Base-by-base conservation (phyloP, 2,888 invertebrate genomes). In the Andrena dorsata region DNA sequence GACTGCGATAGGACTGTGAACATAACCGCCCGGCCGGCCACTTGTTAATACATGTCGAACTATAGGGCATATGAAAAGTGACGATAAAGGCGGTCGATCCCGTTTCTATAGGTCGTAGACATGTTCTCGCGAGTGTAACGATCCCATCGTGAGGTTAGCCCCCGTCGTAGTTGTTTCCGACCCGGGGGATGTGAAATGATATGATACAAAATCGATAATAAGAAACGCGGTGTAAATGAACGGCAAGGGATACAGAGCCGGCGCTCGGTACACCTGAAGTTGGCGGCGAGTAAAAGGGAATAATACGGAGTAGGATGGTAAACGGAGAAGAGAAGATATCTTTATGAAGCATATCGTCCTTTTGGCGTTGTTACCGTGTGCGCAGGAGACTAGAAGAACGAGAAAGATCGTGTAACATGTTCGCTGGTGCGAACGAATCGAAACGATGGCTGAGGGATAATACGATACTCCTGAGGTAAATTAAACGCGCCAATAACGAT, bases 381-480 rank as follows among this genome's bases (percentile, higher is more conserved):
- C 41, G 32, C 66, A 72, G 68, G 63, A 70, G 56, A 53, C 63
- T 60, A 74, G 65, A 74, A 69, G 68, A 65, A 82, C 66, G 71
- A 84, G 64, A 86, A 70, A 72, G 65, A 76, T 68, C 56, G 65
- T 79, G 66, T 77, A 92, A 86, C 77, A 96, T 96, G 96, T 96
- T 96, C 90, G 95, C 95, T 82, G 95, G 95, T 88, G 95, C 95
- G 91, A 92, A 94, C 77, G 95, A 96, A 83, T 95, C 95, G 65
- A 94, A 96, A 91, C 94, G 95, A 83, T 96, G 96, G 96, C 94
- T 95, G 80, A 92, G 93, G 84, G 94, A 94, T 86, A 94, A 93
- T 89, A 91, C 88, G 81, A 90, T 93, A 85, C 89, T 93, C 26
- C 63, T 92, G 80, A 94, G 94, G 94, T 94, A 93, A 92, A 86